Base-by-base conservation (phyloP, 92 coral and sea anemone genomes). In the Phenganax subtilis region DNA sequence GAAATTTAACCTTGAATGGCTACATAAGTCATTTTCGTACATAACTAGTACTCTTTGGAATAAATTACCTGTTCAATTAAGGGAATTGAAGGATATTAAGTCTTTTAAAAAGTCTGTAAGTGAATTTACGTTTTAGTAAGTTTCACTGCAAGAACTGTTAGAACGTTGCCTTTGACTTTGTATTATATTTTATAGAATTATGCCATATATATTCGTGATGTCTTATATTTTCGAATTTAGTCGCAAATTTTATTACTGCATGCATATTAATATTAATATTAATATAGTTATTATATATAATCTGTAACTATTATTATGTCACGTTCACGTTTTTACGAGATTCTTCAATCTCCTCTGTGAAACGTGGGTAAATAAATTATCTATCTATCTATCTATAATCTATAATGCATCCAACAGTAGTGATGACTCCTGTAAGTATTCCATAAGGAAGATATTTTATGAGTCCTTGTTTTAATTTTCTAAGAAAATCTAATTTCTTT, bases 11-110 rank as follows among this genome's bases (percentile, higher is more conserved):
- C 73, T 75, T 10, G 78, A 75, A 60, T 84, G 86, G 86, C 0
- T 84, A 70, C 80, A 84, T 15, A 84, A 60, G 71, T 74, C 83
- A 14, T 84, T 84, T 15, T 31, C 72, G 14, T 75, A 75, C 74
- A 58, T 51, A 12, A 80, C 57, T 51, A 75, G 55, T 75, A 84
- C 16, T 29, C 54, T 84, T 4, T 84, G 82, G 83, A 84, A 75
- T 73, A 55, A 20, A 2, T 56, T 84, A 63, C 79, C 80, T 29
- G 30, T 75, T 2, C 67, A 82, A 53, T 65, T 82, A 71, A 71
- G 75, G 75, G 75, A 30, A 71, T 20, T 17, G 12, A 30, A 71
- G 29, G 75, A 30, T 20, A 30, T 71, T 71, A 30, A 9, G 52
- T 20, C 51, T 20, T 71, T 71, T 71, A 71, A 71, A 71, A 71